These are phyloP conservation scores for Calonectris borealis DNA, from an alignment of 2,113 vertebrate species.

Conservation along the genomic window DNA sequence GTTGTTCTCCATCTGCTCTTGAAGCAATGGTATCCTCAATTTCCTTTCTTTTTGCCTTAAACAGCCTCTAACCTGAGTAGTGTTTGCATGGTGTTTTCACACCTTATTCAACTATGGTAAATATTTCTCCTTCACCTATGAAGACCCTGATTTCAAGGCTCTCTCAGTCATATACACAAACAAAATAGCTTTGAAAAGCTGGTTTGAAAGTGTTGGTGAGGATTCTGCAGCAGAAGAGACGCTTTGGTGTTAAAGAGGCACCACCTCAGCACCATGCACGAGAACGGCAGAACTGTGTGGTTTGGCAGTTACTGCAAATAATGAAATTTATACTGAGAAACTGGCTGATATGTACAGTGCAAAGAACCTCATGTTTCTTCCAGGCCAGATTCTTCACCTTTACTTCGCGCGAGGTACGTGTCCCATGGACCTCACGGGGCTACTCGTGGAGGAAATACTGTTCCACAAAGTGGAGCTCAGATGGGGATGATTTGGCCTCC, in stretches of 20 bases:
- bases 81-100: not conserved
- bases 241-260: not conserved
- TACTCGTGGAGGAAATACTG: not conserved
- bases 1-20: not conserved
- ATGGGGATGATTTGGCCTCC: not conserved
- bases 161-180: not conserved
- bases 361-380: not conserved
- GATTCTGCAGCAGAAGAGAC: not conserved
- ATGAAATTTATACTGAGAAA: not conserved
- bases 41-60: not conserved
- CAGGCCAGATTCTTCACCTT: not conserved
- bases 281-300: not conserved
- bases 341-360: not conserved
- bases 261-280: rapidly evolving
- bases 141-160: not conserved
- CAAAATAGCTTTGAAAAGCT: not conserved
- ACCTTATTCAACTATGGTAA: not conserved
- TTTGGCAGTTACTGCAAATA: not conserved
- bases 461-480: not conserved
- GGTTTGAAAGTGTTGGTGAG: not conserved
- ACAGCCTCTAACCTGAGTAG: not conserved
- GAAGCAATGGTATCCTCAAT: not conserved
- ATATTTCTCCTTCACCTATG: not conserved
- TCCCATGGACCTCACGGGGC: not conserved
- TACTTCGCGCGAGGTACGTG: not conserved